Base-by-base conservation (phyloP, 2,113 vertebrate species). In the Felis chaus region DNA sequence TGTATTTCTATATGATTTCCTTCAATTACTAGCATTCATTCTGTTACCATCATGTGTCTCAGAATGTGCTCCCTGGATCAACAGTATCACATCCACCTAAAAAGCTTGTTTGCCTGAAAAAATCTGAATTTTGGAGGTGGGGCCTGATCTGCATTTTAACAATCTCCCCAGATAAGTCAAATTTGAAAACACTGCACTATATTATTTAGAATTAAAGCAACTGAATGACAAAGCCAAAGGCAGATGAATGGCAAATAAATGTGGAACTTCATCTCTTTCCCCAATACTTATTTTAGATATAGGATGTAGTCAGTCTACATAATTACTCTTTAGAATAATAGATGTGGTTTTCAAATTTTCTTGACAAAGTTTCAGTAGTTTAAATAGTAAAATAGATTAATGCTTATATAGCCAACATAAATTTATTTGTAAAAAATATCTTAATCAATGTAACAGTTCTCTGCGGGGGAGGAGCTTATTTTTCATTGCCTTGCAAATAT, bases 401-500 rank as follows among this genome's bases (percentile, higher is more conserved):
- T 45, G 7, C 10, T 68, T 69, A 76, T n/a, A 71, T 16, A 86
- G 3, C 21, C 39, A 93, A 86, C 29, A 85, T 84, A 92, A 96
- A 94, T 73, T 81, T 79, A 73, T 85, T 80, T 92, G 18, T 86
- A 74, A 87, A 87, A 96, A 96, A 50, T 78, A 82, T 55, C 55
- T 95, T 91, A 93, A 87, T 88, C 33, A 45, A 48, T 84, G 5
- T 55, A 95, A 48, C 57, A 94, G 16, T 92, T 80, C 31, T 66
- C 23, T 73, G 4, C 68, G 39, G 6, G 61, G 29, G 69, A 4
- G 6, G 3, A 95, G 66, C 71, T 97, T 91, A 84, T 69, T 96
- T 95, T 97, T 97, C 39, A 55, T 2, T 33, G 95, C 82, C 95
- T 97, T 98, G 96, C 91, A 98, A 98, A 95, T 14, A 95, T 97